Evolutionary conservation across 2,888 invertebrate genomes (phyloP).

Genomic region (Perizoma flavofasciatum): DNA sequence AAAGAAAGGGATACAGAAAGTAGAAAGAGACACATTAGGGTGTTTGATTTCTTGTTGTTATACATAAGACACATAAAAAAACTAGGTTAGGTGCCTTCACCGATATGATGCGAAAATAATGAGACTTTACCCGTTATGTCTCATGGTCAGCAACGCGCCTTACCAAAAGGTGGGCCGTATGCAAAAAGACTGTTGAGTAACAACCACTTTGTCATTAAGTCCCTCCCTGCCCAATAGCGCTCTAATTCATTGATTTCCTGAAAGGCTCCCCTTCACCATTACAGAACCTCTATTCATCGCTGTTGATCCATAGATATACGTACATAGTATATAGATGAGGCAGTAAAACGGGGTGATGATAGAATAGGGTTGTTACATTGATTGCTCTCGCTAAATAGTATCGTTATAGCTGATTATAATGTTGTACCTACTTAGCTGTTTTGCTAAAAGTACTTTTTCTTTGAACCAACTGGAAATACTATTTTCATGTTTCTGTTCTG

Average conservation of each 20-base stretch:
- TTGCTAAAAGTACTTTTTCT: conserved; percentile 7
- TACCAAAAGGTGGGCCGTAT: no score
- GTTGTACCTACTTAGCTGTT: conserved; percentile 12
- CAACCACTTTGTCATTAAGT: conserved; percentile 4
- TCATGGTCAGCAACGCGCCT: no score
- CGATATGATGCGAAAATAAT: no score
- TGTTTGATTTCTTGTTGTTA: no score
- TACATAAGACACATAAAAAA: no score
- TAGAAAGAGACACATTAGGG: no score
- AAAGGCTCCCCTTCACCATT: conserved; percentile 23
- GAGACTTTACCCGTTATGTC: no score
- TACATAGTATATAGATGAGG: conserved; percentile 16
- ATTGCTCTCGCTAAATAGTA: conserved; percentile 28
- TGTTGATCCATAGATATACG: conserved; percentile 5
- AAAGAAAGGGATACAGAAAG: no score
- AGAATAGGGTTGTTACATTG: conserved; percentile 21
- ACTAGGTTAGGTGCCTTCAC: no score
- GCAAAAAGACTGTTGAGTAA: background rate
- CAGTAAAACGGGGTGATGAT: conserved; percentile 22
- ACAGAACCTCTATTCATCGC: conserved; percentile 1
- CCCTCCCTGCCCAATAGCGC: conserved; percentile 18
- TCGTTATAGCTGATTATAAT: conserved; percentile 19
- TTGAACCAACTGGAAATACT: background rate
- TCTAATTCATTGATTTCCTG: conserved; percentile 43
- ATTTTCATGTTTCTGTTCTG: no score